These are phyloP conservation scores for Muraenolepis orangiensis DNA, from an alignment of 2,797 vertebrate species.

Conservation along the genomic window DNA sequence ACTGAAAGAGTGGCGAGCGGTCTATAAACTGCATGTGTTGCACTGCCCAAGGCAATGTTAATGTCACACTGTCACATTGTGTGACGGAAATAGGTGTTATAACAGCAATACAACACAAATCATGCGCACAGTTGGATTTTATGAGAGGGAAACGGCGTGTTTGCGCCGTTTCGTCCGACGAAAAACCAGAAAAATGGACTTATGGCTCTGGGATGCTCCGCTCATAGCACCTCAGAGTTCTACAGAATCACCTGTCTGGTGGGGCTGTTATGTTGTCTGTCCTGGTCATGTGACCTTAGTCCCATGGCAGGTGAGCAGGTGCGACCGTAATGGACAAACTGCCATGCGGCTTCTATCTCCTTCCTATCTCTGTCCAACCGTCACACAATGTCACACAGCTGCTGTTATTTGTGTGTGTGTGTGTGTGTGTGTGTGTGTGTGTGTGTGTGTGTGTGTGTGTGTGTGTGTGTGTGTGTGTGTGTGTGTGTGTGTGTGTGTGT, in stretches of 20 bases:
- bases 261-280: background rate
- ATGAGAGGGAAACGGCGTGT: background rate
- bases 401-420: background rate
- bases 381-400: background rate
- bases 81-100: background rate
- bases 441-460: slow-evolving; percentile 4
- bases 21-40: background rate
- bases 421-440: background rate
- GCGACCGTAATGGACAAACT: background rate
- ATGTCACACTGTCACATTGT: no score
- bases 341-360: background rate
- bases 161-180: no score
- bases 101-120: background rate
- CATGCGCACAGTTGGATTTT: background rate
- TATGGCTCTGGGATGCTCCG: no score
- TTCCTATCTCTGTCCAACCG: background rate
- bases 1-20: background rate
- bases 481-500: background rate
- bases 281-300: background rate
- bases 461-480: background rate
- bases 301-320: background rate
- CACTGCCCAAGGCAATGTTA: no score
- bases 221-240: background rate
- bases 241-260: background rate
- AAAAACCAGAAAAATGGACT: no score